Conservation (phyloP, 2,888 invertebrate genomes). For the Nemurella pictetii region DNA sequence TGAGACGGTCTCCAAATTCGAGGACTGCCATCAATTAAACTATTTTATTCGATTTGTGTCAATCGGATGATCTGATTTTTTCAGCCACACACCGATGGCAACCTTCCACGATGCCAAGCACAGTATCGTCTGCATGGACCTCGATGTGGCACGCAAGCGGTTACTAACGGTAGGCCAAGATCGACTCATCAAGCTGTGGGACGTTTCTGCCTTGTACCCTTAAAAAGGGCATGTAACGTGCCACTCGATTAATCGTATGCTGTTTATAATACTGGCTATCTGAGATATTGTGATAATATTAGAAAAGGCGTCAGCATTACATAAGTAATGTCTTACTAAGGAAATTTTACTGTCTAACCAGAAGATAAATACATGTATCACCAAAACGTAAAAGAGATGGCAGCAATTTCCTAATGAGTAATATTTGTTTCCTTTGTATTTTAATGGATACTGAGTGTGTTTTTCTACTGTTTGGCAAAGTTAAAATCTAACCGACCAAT, state of each 20-base stretch:
- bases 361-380: background rate
- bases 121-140: slow-evolving; percentile 81
- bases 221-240: background rate
- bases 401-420: background rate
- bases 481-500: background rate
- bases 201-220: slow-evolving; percentile 67
- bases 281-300: slow-evolving; percentile 27
- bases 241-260: background rate
- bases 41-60: too few relatives aligned
- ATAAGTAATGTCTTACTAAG: background rate
- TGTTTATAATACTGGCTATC: background rate
- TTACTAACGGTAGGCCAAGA: slow-evolving; percentile 94
- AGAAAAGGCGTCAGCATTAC: background rate
- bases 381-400: background rate
- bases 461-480: background rate
- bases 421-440: background rate
- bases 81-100: slow-evolving; percentile 88
- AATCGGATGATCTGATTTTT: too few relatives aligned
- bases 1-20: too few relatives aligned
- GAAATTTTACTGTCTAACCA: background rate
- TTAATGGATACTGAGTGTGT: background rate
- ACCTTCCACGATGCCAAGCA: slow-evolving; percentile 96
- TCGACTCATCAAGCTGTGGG: slow-evolving; percentile 92
- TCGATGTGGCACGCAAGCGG: slow-evolving; percentile 85
- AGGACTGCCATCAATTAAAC: too few relatives aligned